A percentile compares a stretch with the other conserved stretches of the same genome.
Evolutionary conservation across 2,888 invertebrate species (phyloP).

Genomic region (Aplocera efformata): DNA sequence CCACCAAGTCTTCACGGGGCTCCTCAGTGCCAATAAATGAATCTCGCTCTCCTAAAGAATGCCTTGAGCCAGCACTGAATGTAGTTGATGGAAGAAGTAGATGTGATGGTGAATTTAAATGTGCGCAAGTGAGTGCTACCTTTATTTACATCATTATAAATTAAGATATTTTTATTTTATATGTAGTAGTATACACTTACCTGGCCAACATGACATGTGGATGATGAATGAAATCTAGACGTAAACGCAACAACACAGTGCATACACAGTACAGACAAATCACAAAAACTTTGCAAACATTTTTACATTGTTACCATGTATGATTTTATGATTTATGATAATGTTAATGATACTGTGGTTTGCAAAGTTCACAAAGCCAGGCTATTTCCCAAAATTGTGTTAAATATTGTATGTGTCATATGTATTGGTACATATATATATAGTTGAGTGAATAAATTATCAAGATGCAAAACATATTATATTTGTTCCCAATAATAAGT

Average conservation of each 20-base stretch:
- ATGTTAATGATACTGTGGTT: conserved; percentile 3
- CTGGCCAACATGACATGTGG: not conserved
- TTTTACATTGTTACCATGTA: not conserved
- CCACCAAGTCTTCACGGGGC: too few relatives aligned
- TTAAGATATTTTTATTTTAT: too few relatives aligned
- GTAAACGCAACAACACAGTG: not conserved
- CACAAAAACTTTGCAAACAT: conserved; percentile 1
- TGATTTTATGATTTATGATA: not conserved
- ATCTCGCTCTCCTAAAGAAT: too few relatives aligned
- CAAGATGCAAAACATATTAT: too few relatives aligned
- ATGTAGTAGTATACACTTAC: conserved; percentile 7
- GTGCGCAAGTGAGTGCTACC: too few relatives aligned
- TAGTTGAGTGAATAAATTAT: too few relatives aligned
- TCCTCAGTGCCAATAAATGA: too few relatives aligned
- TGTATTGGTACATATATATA: not conserved
- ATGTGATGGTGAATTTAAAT: too few relatives aligned
- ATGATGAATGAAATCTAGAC: not conserved
- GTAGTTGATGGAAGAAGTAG: too few relatives aligned
- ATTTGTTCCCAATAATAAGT: too few relatives aligned
- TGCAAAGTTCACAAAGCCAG: conserved; percentile 3
- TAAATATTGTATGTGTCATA: not conserved
- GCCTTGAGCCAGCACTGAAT: too few relatives aligned
- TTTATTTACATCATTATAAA: too few relatives aligned
- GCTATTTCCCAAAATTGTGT: not conserved
- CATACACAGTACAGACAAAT: not conserved